A percentile compares a stretch with the other conserved stretches of the same genome.
Evolutionary conservation across 2,888 invertebrate genomes (phyloP).

Genomic region (Machimus rusticus): DNA sequence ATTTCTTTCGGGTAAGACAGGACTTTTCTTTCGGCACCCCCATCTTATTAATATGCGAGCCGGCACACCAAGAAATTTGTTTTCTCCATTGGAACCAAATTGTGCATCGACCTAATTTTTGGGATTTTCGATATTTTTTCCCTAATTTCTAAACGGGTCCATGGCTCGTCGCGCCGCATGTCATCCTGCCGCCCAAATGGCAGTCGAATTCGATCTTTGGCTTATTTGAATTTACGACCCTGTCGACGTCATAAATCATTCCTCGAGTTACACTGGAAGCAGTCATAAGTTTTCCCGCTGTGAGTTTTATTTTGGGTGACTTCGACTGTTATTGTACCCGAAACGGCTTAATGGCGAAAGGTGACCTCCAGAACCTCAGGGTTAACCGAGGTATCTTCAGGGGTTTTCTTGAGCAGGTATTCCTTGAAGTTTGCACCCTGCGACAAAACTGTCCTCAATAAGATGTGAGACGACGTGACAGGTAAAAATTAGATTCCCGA

Average conservation of each 20-base stretch:
- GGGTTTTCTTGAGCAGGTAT: not conserved
- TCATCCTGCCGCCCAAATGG: not conserved
- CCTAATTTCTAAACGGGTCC: not conserved
- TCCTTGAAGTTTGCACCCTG: not conserved
- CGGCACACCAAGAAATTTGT: not conserved
- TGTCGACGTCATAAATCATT: slow-evolving; percentile 5
- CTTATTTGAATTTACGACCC: not conserved
- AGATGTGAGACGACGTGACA: not conserved
- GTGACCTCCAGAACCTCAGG: not conserved
- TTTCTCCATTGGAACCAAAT: not conserved
- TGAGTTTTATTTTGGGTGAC: not conserved
- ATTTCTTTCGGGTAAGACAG: not conserved
- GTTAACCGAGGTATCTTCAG: not conserved
- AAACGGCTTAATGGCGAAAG: not conserved
- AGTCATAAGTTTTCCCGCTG: slow-evolving; percentile 18
- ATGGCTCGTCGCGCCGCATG: not conserved
- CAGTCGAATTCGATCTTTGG: not conserved
- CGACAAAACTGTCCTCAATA: not conserved
- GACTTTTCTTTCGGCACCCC: not conserved
- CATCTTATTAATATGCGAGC: not conserved
- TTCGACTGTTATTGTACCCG: not conserved
- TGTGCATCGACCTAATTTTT: not conserved
- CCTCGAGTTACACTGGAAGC: not conserved
- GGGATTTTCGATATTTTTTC: not conserved
- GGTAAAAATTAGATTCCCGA: not conserved